Conservation (phyloP, 2,113 vertebrate species). For the Lepus americanus region DNA sequence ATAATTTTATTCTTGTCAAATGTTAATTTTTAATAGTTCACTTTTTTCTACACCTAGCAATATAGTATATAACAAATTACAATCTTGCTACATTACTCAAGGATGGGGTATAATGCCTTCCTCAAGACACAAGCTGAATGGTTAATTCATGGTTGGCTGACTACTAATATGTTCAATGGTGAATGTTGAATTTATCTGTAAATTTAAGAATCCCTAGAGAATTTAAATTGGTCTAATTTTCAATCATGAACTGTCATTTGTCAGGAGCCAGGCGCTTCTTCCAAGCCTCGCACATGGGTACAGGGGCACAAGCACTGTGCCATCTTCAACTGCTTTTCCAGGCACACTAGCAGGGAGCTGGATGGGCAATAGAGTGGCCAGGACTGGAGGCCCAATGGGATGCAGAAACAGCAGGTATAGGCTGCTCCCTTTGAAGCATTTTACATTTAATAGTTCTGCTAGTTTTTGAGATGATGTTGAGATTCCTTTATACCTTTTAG, state of each 20-base stretch:
- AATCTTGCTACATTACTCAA: not conserved
- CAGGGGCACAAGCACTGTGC: too few relatives aligned
- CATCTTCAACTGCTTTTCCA: too few relatives aligned
- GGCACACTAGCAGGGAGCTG: too few relatives aligned
- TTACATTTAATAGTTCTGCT: constrained; percentile 20
- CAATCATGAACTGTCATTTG: not conserved
- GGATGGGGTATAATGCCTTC: not conserved
- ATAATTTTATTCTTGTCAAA: not conserved
- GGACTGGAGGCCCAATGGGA: too few relatives aligned
- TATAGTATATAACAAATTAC: not conserved
- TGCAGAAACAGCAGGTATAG: too few relatives aligned
- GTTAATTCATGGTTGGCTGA: not conserved
- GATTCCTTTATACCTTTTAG: not conserved
- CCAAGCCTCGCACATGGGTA: too few relatives aligned
- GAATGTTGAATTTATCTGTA: not conserved
- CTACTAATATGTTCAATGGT: not conserved
- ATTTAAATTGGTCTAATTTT: not conserved
- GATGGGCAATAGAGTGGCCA: too few relatives aligned
- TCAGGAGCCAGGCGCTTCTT: too few relatives aligned
- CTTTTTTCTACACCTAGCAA: not conserved
- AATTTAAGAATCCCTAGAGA: not conserved
- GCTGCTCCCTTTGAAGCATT: not conserved
- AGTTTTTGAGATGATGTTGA: not conserved
- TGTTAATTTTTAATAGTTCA: not conserved
- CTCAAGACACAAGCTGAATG: not conserved